Conservation (phyloP, 2,797 vertebrate species). For the Fistularia commersonii region DNA sequence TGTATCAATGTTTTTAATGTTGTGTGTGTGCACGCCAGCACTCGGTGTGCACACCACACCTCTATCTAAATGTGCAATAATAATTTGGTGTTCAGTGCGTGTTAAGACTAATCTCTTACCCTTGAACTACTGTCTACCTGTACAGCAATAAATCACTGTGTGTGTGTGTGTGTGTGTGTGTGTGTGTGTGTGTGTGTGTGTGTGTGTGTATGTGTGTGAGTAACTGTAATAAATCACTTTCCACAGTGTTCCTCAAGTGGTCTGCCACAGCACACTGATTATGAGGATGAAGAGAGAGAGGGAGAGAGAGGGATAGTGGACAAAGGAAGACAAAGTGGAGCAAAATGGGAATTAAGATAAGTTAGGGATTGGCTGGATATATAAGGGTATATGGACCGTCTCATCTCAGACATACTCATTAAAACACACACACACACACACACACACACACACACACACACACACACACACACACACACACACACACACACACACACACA, state of each 20-base stretch:
- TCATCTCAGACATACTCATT: too few species aligned
- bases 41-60: background rate
- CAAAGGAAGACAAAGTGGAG: background rate
- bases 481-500: background rate
- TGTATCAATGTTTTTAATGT: background rate
- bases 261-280: slow-evolving; percentile 34
- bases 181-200: slow-evolving; percentile 4
- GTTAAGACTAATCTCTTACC: slow-evolving; percentile 51
- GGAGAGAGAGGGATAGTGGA: background rate
- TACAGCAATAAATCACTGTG: slow-evolving; percentile 42
- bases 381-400: too few species aligned
- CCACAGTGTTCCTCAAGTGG: slow-evolving; percentile 29
- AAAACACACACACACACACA: too few species aligned
- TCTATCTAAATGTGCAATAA: slow-evolving; percentile 34
- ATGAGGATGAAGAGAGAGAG: slow-evolving; percentile 8
- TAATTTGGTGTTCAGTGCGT: slow-evolving; percentile 50
- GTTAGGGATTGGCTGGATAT: background rate
- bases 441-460: too few species aligned
- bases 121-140: slow-evolving; percentile 53
- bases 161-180: slow-evolving; percentile 11
- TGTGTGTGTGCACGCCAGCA: slow-evolving; percentile 2
- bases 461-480: too few species aligned
- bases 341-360: slow-evolving; percentile 5
- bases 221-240: slow-evolving; percentile 57
- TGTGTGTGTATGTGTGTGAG: slow-evolving; percentile 17